phyloP scores from a whole-genome alignment of 2,113 vertebrate species.

The Micromys minutus region DNA sequence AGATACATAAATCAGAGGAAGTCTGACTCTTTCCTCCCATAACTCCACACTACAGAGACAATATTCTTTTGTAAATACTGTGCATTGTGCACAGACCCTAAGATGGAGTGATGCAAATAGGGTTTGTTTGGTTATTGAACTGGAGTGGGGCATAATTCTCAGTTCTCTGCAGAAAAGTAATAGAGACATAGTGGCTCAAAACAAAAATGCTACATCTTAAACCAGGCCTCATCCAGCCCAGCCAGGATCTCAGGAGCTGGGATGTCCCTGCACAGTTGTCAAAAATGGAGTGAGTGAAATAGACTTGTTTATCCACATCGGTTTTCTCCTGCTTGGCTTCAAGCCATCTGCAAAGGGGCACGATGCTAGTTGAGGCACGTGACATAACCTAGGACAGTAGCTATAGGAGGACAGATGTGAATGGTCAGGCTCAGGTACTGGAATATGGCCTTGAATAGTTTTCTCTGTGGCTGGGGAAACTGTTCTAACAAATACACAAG shows the following conservation, averaged over 20 bases:
- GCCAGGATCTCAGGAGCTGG: neutral
- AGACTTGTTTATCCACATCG: neutral
- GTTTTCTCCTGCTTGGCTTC: neutral
- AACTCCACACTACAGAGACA: neutral
- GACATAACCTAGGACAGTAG: neutral
- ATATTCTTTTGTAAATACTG: neutral
- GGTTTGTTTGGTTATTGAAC: neutral
- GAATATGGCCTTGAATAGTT: neutral
- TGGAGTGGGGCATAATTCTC: neutral
- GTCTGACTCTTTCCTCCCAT: neutral
- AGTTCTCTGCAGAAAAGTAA: neutral
- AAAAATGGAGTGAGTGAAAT: neutral
- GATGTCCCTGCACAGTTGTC: neutral
- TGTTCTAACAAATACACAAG: neutral
- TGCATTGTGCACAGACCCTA: neutral
- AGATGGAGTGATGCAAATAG: neutral
- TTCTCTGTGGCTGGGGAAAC: neutral
- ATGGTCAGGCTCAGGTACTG: neutral
- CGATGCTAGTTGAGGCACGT: neutral
- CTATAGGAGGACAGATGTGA: neutral
- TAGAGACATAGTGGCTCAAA: neutral
- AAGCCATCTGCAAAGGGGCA: accelerated
- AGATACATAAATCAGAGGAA: neutral
- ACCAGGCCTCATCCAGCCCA: neutral
- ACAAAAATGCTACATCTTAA: neutral